Base-by-base conservation (phyloP, 2,113 vertebrate species). In the Cavia porcellus region DNA sequence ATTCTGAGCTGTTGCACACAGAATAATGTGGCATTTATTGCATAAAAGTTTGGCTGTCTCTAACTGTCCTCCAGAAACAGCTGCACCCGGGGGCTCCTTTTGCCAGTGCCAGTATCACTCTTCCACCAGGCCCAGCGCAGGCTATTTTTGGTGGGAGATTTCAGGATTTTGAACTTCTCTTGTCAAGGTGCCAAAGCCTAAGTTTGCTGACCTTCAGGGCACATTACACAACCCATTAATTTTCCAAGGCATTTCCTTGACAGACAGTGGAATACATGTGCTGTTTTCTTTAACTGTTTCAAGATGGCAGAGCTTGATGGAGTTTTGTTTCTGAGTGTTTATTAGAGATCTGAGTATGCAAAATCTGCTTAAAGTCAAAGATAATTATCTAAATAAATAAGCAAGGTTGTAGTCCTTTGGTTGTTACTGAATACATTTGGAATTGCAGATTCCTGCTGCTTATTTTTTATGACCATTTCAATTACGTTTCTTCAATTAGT, bases 101-200 rank as follows among this genome's bases (percentile, higher is more conserved):
- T 70, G 75, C 57, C 64, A 85, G 35, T 70, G 92, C 90, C 84
- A 84, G 11, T 52, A 28, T 61, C 25, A 84, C 91, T 90, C 74
- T 82, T 91, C 64, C 4, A 20, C 11, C 38, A 93, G 87, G 92
- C 66, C 57, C 68, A 38, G 77, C 55, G 79, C 12, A 77, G 86
- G 94, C 57, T 97, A 96, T 98, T 96, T 96, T 93, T 89, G 97
- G 94, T 96, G 86, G 42, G 64, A 93, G 90, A 93, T 97, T 96
- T 97, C 92, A 86, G 96, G 92, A 94, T 97, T 97, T 92, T 89
- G 50, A 95, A 79, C 19, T 89, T 83, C n/a, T 96, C 92, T 95
- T 96, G 94, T 96, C 94, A 86, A 90, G 32, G 57, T 57, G 79
- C 96, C 96, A 97, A 74, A n/a, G 80, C 72, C 77, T 70, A 95